A percentile compares a stretch with the other conserved stretches of the same genome.
These are phyloP conservation scores for Odontocerum albicorne DNA, from an alignment of 2,888 invertebrate species.

Conservation along the genomic window DNA sequence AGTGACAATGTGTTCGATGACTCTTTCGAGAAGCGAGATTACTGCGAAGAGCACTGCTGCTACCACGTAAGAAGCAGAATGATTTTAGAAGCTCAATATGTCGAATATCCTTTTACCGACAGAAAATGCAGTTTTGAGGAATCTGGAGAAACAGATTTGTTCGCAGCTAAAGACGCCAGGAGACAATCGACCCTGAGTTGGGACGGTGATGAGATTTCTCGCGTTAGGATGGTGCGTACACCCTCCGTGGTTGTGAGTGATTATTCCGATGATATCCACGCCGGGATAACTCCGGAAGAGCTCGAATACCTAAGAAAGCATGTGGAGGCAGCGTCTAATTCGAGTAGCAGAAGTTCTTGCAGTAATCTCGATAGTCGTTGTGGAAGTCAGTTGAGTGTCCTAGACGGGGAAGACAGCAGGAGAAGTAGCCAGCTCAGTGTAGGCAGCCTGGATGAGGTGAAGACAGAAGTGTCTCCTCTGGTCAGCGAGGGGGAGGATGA, in stretches of 20 bases:
- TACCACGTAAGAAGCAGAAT: slow-evolving; percentile 43
- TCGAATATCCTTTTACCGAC: slow-evolving; percentile 53
- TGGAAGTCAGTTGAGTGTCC: slow-evolving; percentile 28
- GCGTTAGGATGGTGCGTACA: slow-evolving; percentile 68
- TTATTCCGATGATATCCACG: slow-evolving; percentile 70
- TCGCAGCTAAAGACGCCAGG: slow-evolving; percentile 15
- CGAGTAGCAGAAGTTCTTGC: slow-evolving; percentile 29
- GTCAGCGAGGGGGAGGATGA: slow-evolving; percentile 33
- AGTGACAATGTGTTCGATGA: slow-evolving; percentile 22
- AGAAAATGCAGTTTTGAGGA: slow-evolving; percentile 44
- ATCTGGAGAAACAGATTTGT: slow-evolving; percentile 20
- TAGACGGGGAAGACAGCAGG: slow-evolving; percentile 24
- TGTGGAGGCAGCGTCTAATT: slow-evolving; percentile 23
- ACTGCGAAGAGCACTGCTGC: slow-evolving; percentile 27
- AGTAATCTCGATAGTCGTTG: slow-evolving; percentile 31
- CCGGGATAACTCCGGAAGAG: slow-evolving; percentile 30
- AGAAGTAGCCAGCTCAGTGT: slow-evolving; percentile 29
- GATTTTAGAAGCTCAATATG: slow-evolving; percentile 59
- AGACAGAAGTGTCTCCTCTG: slow-evolving; percentile 22
- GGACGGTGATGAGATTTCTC: slow-evolving; percentile 46
- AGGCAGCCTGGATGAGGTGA: slow-evolving; percentile 18
- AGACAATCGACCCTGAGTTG: slow-evolving; percentile 42
- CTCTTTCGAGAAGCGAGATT: slow-evolving; percentile 19
- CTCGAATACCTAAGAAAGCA: slow-evolving; percentile 32
- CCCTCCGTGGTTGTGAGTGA: slow-evolving; percentile 88